Evolutionary conservation across 2,113 vertebrate species (phyloP).

Genomic region (Indicator indicator): DNA sequence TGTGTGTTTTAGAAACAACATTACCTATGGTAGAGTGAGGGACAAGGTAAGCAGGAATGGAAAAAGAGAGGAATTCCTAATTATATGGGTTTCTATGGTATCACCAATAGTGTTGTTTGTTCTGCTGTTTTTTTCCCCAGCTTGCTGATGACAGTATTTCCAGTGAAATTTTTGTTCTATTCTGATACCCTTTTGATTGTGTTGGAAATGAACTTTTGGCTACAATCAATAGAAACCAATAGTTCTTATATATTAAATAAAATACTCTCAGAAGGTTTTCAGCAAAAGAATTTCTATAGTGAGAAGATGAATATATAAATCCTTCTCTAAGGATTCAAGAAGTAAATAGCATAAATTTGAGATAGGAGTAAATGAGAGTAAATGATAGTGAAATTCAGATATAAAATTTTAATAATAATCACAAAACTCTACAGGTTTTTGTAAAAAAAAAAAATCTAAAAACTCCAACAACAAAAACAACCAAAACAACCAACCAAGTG

Average conservation of each 20-base stretch:
- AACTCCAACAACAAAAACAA: too few species aligned
- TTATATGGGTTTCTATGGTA: not conserved
- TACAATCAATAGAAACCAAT: not conserved
- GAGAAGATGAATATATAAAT: not conserved
- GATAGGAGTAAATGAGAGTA: not conserved
- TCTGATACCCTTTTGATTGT: not conserved
- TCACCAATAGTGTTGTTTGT: not conserved
- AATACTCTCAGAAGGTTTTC: not conserved
- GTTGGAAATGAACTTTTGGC: not conserved
- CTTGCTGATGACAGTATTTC: not conserved
- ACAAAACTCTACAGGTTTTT: not conserved
- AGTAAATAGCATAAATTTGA: not conserved
- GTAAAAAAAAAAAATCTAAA: not conserved
- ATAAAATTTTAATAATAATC: not conserved
- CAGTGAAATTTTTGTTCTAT: not conserved
- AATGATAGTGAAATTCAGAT: not conserved
- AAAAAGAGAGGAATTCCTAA: not conserved
- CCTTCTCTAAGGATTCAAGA: not conserved
- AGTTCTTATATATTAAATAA: not conserved
- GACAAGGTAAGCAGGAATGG: not conserved
- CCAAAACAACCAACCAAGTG: not conserved
- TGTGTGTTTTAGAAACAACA: not conserved
- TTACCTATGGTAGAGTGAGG: not conserved
- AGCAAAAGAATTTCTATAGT: not conserved
- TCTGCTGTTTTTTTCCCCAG: not conserved